Evolutionary conservation across 2,888 invertebrate species (phyloP), one percentile per base, ranked within the genome.

Genomic region (Pegoplata infirma): DNA sequence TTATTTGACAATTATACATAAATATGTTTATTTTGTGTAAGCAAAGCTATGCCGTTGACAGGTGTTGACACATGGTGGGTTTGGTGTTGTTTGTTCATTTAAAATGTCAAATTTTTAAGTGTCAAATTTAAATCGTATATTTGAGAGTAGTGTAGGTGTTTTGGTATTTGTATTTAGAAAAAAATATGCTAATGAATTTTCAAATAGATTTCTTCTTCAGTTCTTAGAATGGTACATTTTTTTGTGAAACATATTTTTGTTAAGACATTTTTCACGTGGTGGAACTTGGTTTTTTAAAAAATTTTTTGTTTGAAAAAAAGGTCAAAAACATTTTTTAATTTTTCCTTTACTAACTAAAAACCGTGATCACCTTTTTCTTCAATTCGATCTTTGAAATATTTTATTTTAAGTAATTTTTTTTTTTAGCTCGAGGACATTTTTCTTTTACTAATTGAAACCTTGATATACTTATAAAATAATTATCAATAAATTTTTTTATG

Each of bases 11-110:
- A 67, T 56, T 63, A 44, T 73, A 51, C 63, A 55, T 55, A 44
- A 17, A n/a, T 32, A 23, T 40, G 47, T 8, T 23, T 55, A 8
- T 53, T 36, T 32, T n/a, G n/a, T 67, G 49, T 61, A 10, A 32
- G n/a, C n/a, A n/a, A n/a, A n/a, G n/a, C n/a, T 32, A 53, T 74
- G 75, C 7, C 8, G 4, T 17, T 69, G 59, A 51, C 44, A 59
- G 51, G 71, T 53, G 64, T 36, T 74, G 74, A 53, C 76, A 71
- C 36, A 23, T 25, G 4, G 58, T 28, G 1, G 59, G 32, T 49
- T n/a, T 56, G 79, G 81, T 79, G 3, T 83, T 82, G 80, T 71
- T 82, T 86, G 83, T 86, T 86, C 5, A 40, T 40, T 40, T 40
- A 12, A 40, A 40, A 40, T 84, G 85, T 83, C 85, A 84, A 82